These are phyloP conservation scores for Danaus chrysippus DNA, from an alignment of 2,888 invertebrate genomes.

Conservation along the genomic window DNA sequence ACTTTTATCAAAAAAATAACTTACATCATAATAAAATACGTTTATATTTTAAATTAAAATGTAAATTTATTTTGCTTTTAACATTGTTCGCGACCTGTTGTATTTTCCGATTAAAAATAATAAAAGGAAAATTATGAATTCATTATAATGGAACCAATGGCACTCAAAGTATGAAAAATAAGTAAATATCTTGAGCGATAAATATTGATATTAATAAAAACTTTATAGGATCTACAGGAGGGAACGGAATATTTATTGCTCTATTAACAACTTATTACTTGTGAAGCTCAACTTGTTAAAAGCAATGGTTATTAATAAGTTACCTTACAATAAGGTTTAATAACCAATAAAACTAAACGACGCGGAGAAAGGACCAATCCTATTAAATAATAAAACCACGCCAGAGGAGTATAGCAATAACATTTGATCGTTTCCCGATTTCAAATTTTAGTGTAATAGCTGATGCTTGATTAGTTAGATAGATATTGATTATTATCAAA, in stretches of 20 bases:
- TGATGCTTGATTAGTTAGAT: slow-evolving; percentile 1
- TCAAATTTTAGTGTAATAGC: slow-evolving; percentile 18
- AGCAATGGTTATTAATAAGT: slow-evolving; percentile 21
- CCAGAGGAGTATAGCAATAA: slow-evolving; percentile 24
- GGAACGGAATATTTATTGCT: slow-evolving; percentile 14
- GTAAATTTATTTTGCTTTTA: not conserved
- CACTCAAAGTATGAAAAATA: slow-evolving; percentile 8
- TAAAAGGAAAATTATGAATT: slow-evolving; percentile 22
- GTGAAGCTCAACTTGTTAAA: slow-evolving; percentile 14
- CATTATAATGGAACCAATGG: slow-evolving; percentile 16
- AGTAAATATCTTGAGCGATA: slow-evolving; percentile 3
- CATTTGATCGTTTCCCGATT: slow-evolving; percentile 30
- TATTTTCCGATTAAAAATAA: slow-evolving; percentile 22
- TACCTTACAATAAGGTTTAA: slow-evolving; percentile 28
- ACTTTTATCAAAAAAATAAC: not conserved
- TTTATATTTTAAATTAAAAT: not conserved
- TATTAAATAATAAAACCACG: slow-evolving; percentile 31
- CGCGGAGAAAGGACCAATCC: slow-evolving; percentile 26
- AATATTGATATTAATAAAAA: slow-evolving; percentile 12
- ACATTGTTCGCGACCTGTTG: not conserved
- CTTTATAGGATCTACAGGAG: slow-evolving; percentile 10
- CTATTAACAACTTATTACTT: slow-evolving; percentile 21
- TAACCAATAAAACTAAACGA: slow-evolving; percentile 30
- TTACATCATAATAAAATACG: not conserved
- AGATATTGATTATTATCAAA: slow-evolving; percentile 3